Evolutionary conservation across 53 echinoderm and acorn worm genomes (phyloP).

Genomic region (Temnopleurus reevesii): DNA sequence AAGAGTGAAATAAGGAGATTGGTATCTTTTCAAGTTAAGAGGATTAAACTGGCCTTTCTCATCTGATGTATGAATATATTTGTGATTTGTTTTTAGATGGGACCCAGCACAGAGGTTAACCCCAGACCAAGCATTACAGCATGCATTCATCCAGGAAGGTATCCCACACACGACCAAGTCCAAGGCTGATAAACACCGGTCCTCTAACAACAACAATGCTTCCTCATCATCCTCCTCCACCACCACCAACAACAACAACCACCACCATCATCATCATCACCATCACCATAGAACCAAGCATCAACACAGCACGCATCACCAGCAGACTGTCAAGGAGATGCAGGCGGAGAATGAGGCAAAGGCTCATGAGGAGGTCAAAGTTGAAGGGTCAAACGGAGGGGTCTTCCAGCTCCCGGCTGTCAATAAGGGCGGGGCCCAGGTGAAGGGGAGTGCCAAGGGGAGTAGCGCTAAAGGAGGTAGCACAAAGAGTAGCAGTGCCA

Average conservation of each 20-base stretch:
- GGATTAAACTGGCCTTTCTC: no score
- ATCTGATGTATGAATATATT: no score
- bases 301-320: slow-evolving; percentile 54
- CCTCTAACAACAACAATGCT: neutral
- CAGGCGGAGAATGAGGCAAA: slow-evolving; percentile 19
- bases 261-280: slow-evolving; percentile 66
- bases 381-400: slow-evolving; percentile 29
- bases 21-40: no score
- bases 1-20: no score
- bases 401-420: slow-evolving; percentile 60
- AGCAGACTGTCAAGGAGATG: slow-evolving; percentile 36
- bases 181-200: slow-evolving; percentile 53
- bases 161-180: slow-evolving; percentile 67
- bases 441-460: slow-evolving; percentile 27
- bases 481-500: no score
- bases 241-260: slow-evolving; percentile 21
- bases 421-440: slow-evolving; percentile 24
- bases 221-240: slow-evolving; percentile 27
- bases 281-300: slow-evolving; percentile 55
- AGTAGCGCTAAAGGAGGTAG: neutral
- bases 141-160: slow-evolving; percentile 91
- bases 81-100: slow-evolving; percentile 75
- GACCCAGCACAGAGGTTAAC: slow-evolving; percentile 85
- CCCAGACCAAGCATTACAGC: slow-evolving; percentile 89
- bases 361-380: slow-evolving; percentile 49